Evolutionary conservation across 2,113 vertebrate species (phyloP), one percentile per base, ranked within the genome.

Genomic region (Leuciscus idus): DNA sequence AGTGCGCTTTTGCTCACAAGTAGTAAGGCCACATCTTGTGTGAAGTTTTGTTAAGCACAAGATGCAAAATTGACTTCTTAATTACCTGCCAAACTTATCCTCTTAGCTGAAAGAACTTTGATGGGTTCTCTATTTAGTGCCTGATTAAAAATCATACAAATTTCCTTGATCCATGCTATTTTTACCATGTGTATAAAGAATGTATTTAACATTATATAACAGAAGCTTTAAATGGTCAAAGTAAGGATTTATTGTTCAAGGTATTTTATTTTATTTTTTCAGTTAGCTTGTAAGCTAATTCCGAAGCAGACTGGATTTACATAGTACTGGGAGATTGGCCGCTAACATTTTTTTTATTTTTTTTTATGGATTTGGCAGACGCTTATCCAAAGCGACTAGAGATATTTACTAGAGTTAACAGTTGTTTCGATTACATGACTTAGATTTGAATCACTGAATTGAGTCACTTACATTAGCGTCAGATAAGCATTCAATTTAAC

Each of bases 11-110:
- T 36, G 70, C 66, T 80, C 26, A 82, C 26, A 61, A 15, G 59
- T 43, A 81, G 79, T 74, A 78, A 84, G 76, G 64, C 87, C 76
- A 82, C 84, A 59, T 81, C 48, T 79, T 9, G 13, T 30, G 6
- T 52, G 13, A 76, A 76, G 46, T 76, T 76, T 62, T 26, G 57
- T 46, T 46, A 46, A 6, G 39, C 1, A 5, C 39, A 73, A 36
- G 21, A 73, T 73, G 36, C 10, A n/a, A 43, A 73, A n/a, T 43
- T 43, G 0, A 73, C 36, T 74, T 74, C 72, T 12, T 74, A 46
- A 74, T 46, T 13, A 43, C 19, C 36, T 72, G 68, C 9, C 4
- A 11, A 72, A 39, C 68, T 72, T 39, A 73, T 73, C 23, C 6
- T 73, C 17, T 46, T 73, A n/a, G 21, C 30, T 46, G 19, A 46